Evolutionary conservation across 2,797 vertebrate genomes (phyloP), one percentile per base, ranked within the genome.

Genomic region (Tapera naevia): DNA sequence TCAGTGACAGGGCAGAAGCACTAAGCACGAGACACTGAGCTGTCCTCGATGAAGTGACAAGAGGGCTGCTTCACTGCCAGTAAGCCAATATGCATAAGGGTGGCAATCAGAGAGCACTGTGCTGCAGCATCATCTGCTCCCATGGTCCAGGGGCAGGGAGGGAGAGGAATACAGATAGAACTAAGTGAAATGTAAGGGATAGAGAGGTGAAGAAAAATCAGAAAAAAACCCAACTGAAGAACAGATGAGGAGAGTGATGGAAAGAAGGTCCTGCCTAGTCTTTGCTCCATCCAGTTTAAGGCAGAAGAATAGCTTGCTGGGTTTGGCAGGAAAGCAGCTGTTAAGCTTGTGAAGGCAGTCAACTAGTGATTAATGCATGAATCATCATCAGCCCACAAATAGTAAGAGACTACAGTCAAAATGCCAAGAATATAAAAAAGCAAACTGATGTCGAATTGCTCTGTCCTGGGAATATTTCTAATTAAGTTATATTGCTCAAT

Each of bases 361-460:
- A 0, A 89, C 75, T 12, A 66, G 87, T 81, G 76, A 91, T 95
- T 92, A 92, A 92, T 13, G 43, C 48, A n/a, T 95, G 94, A 93
- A 91, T 93, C 93, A 96, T 35, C 73, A 53, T 24, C 83, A 94
- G 70, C 91, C 76, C 64, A 86, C 83, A 92, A 94, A 92, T 19
- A 95, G 74, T 39, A 85, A 62, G 51, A 91, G 80, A 45, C 71
- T 67, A 33, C 91, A 90, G 91, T 58, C 88, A 93, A 75, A 96
- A 91, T 71, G 83, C 73, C 92, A 94, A 48, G 80, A 93, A 85
- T 22, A 80, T 27, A 94, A 86, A 88, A 93, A 83, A 88, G 80
- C 46, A 96, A 96, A 85, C 73, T 76, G 48, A 82, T 46, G 12
- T 16, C 57, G 45, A 80, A 91, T 70, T 73, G 56, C 76, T 86